Evolutionary conservation across 2,888 invertebrate genomes (phyloP).

Genomic region (Lordiphosa fenestrarum): DNA sequence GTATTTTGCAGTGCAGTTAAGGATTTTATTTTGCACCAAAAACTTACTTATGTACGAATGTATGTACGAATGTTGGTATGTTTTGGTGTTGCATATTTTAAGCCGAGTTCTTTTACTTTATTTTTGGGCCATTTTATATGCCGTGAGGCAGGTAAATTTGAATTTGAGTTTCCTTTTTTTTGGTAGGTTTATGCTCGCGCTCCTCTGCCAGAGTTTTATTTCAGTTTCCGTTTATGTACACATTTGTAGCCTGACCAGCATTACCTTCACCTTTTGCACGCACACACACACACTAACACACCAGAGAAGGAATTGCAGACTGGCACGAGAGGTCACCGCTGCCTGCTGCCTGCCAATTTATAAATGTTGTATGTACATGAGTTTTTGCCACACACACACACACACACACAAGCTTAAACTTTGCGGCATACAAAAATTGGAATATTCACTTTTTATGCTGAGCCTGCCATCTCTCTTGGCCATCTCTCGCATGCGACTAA

Average conservation of each 20-base stretch:
- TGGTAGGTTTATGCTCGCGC: constrained; percentile 38
- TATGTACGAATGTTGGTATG: constrained; percentile 14
- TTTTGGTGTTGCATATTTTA: constrained; percentile 53
- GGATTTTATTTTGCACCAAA: constrained; percentile 37
- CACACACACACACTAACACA: constrained; percentile 16
- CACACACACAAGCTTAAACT: constrained; percentile 47
- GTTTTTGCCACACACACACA: constrained; percentile 35
- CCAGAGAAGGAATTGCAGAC: constrained; percentile 30
- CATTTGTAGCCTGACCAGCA: constrained; percentile 62
- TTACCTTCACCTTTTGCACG: constrained; percentile 64
- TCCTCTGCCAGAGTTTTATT: constrained; percentile 56
- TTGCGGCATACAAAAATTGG: constrained; percentile 54
- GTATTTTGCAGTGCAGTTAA: constrained; percentile 42
- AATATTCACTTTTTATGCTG: constrained; percentile 72
- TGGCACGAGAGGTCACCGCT: constrained; percentile 60
- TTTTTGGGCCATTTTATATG: constrained; percentile 35
- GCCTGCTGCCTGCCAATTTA: constrained; percentile 57
- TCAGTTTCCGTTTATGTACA: constrained; percentile 66
- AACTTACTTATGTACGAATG: constrained; percentile 2
- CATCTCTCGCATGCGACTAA: constrained; percentile 48
- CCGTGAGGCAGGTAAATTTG: constrained; percentile 45
- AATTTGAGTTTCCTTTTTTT: constrained; percentile 13
- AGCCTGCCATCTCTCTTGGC: constrained; percentile 37
- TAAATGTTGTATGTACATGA: constrained; percentile 54
- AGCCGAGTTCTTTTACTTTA: constrained; percentile 49